Conservation (phyloP, 2,113 vertebrate genomes). For the Pontoporia blainvillei region DNA sequence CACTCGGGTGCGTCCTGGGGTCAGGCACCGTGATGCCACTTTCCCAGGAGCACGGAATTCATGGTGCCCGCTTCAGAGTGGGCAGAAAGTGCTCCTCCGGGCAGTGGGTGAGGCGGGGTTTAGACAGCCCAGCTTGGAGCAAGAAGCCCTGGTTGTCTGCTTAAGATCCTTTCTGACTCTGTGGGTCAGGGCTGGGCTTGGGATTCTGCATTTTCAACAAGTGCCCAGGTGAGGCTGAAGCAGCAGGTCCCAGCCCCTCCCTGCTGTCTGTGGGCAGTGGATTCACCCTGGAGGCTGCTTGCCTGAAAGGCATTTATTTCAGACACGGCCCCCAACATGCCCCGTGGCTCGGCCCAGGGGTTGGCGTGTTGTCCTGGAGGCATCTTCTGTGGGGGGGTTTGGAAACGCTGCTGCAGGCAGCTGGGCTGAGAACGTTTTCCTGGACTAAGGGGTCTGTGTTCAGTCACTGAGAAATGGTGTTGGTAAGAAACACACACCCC, state of each 20-base stretch:
- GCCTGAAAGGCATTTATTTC: neutral
- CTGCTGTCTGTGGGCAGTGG: too few relatives aligned
- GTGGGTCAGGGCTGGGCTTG: neutral
- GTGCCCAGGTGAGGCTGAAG: rapidly evolving
- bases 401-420: too few relatives aligned
- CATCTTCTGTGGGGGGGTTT: neutral
- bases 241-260: neutral
- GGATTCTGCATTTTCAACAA: neutral
- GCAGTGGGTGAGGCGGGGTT: neutral
- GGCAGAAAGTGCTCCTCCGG: neutral
- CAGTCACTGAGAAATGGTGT: rapidly evolving
- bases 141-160: neutral
- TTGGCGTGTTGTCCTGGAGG: neutral
- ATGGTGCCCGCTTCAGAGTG: neutral
- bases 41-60: neutral
- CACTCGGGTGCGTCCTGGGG: neutral
- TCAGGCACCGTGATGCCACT: neutral
- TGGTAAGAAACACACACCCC: neutral
- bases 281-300: neutral
- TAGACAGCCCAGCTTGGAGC: rapidly evolving
- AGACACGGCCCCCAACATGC: rapidly evolving
- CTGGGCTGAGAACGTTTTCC: neutral
- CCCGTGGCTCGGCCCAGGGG: neutral
- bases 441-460: neutral
- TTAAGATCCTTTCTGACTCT: neutral